These are phyloP conservation scores for Rhinogobio ventralis DNA, from an alignment of 2,797 vertebrate genomes.

Conservation along the genomic window DNA sequence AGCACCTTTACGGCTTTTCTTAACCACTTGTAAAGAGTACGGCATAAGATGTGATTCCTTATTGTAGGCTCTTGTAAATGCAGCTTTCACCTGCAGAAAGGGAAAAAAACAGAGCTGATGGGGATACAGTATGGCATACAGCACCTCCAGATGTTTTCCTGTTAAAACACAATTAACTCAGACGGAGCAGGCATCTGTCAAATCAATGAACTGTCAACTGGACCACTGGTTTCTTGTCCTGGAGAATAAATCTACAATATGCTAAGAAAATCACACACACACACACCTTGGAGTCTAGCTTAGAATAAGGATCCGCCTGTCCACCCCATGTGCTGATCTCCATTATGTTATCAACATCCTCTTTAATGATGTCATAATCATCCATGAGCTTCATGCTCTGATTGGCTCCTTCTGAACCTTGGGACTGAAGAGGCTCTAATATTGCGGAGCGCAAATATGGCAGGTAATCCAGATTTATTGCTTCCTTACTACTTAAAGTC, in stretches of 20 bases:
- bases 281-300: conserved; percentile 92
- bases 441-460: conserved; percentile 83
- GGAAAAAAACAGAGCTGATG: neutral
- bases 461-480: conserved; percentile 91
- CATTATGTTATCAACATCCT: conserved; percentile 97
- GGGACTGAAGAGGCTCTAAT: conserved; percentile 81
- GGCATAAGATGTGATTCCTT: conserved; percentile 89
- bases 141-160: conserved; percentile 31
- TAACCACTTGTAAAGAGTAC: conserved; percentile 85
- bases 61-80: conserved; percentile 95
- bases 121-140: conserved; percentile 4
- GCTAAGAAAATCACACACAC: neutral
- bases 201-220: conserved; percentile 29
- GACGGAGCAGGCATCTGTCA: conserved; percentile 32
- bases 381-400: conserved; percentile 87
- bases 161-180: conserved; percentile 37
- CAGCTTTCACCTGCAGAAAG: conserved; percentile 88
- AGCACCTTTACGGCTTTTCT: conserved; percentile 74
- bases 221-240: conserved; percentile 9
- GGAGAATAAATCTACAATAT: conserved; percentile 16
- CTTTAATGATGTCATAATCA: conserved; percentile 90
- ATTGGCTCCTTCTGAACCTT: conserved; percentile 84
- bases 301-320: conserved; percentile 88
- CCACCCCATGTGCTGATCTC: conserved; percentile 91
- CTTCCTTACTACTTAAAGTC: conserved; percentile 86